These are phyloP conservation scores for Noctua janthe DNA, from an alignment of 2,888 invertebrate species.

Conservation along the genomic window DNA sequence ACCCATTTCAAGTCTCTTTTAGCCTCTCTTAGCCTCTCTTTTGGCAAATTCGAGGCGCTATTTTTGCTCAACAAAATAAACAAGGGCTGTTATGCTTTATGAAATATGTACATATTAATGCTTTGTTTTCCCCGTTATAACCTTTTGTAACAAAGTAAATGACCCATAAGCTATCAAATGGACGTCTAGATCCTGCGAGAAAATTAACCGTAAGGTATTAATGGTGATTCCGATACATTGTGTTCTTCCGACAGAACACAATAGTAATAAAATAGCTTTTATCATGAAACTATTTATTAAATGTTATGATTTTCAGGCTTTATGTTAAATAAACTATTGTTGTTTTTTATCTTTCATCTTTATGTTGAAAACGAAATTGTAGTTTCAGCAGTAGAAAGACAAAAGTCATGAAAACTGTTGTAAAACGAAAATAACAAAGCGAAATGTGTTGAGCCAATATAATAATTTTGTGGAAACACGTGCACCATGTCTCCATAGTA, in stretches of 20 bases:
- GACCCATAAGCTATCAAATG: conserved; percentile 60
- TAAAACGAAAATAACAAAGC: conserved; percentile 48
- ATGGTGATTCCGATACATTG: conserved; percentile 43
- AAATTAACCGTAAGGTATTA: conserved; percentile 56
- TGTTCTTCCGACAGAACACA: conserved; percentile 13
- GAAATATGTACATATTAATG: conserved; percentile 62
- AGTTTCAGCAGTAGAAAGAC: conserved; percentile 12
- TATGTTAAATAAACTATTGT: conserved; percentile 28
- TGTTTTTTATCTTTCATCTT: conserved; percentile 19
- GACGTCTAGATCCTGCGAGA: conserved; percentile 51
- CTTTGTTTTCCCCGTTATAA: conserved; percentile 53
- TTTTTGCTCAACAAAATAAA: conserved; percentile 50
- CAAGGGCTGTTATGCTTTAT: conserved; percentile 47
- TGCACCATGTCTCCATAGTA: conserved; percentile 39
- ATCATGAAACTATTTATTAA: conserved; percentile 11
- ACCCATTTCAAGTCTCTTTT: conserved; percentile 8
- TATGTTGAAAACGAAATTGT: conserved; percentile 9
- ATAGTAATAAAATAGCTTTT: conserved; percentile 20
- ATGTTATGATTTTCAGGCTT: conserved; percentile 7
- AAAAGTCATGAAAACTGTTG: conserved; percentile 53
- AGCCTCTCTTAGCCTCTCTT: conserved; percentile 27
- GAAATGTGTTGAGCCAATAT: conserved; percentile 45
- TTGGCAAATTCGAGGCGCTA: conserved; percentile 30
- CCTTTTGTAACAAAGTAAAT: conserved; percentile 58
- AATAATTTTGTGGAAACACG: conserved; percentile 54